These are phyloP conservation scores for Thymelicus lineola DNA, from an alignment of 2,888 invertebrate species.

Conservation along the genomic window DNA sequence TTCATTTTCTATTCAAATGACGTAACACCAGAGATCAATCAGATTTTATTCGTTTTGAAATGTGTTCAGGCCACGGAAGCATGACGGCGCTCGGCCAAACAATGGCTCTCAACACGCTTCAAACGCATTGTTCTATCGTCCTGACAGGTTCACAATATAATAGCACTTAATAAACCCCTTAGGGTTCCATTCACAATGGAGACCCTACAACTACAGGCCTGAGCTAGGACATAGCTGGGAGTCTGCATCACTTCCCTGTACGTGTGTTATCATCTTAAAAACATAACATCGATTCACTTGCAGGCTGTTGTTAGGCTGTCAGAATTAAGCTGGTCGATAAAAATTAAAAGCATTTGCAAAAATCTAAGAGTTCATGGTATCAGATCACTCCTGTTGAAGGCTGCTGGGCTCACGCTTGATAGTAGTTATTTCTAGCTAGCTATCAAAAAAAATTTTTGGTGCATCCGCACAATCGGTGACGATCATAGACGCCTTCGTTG, in stretches of 20 bases:
- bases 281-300: too few relatives aligned
- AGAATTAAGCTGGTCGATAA: too few relatives aligned
- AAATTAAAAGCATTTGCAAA: too few relatives aligned
- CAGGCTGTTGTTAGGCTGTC: too few relatives aligned
- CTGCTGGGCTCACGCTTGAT: too few relatives aligned
- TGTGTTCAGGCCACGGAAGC: background rate
- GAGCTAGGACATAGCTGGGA: background rate
- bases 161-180: conserved; percentile 30
- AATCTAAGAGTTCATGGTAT: too few relatives aligned
- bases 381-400: too few relatives aligned
- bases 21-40: background rate
- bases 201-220: background rate
- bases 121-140: conserved; percentile 16
- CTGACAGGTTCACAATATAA: conserved; percentile 18
- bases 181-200: conserved; percentile 5
- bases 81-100: conserved; percentile 12
- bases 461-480: too few relatives aligned
- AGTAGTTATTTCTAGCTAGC: too few relatives aligned
- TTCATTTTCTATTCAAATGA: background rate
- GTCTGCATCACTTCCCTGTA: conserved; percentile 5
- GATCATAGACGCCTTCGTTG: too few relatives aligned
- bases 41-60: background rate
- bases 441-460: too few relatives aligned
- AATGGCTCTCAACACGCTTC: conserved; percentile 18
- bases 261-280: conserved; percentile 2